Evolutionary conservation across 2,113 vertebrate genomes (phyloP).

Genomic region (Brienomyrus brachyistius): DNA sequence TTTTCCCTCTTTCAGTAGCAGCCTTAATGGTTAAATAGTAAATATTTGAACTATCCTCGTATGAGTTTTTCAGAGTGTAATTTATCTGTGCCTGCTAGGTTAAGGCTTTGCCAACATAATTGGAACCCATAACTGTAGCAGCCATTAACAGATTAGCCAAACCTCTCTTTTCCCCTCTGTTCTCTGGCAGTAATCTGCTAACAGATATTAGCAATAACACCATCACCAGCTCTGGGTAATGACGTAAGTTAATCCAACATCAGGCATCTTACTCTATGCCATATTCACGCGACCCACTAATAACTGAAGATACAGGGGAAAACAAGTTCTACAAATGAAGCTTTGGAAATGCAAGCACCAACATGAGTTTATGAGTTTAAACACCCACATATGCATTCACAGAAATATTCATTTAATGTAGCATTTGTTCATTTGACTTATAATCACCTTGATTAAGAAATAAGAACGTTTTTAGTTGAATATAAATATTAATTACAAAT

Average conservation of each 20-base stretch:
- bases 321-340: background rate
- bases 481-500: background rate
- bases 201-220: background rate
- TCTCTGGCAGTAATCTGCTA: background rate
- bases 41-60: background rate
- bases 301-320: background rate
- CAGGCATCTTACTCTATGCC: background rate
- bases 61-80: background rate
- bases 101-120: background rate
- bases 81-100: background rate
- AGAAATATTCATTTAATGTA: background rate
- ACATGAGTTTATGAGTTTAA: background rate
- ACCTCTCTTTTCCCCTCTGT: background rate
- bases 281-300: background rate
- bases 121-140: background rate
- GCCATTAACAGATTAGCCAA: background rate
- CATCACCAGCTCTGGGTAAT: background rate
- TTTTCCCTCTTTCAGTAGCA: background rate
- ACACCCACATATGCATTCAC: background rate
- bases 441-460: background rate
- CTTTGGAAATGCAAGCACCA: background rate
- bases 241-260: background rate
- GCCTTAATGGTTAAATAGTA: background rate
- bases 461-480: background rate
- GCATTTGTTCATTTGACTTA: background rate